Evolutionary conservation across 2,113 vertebrate species (phyloP).

Genomic region (Silurus meridionalis): DNA sequence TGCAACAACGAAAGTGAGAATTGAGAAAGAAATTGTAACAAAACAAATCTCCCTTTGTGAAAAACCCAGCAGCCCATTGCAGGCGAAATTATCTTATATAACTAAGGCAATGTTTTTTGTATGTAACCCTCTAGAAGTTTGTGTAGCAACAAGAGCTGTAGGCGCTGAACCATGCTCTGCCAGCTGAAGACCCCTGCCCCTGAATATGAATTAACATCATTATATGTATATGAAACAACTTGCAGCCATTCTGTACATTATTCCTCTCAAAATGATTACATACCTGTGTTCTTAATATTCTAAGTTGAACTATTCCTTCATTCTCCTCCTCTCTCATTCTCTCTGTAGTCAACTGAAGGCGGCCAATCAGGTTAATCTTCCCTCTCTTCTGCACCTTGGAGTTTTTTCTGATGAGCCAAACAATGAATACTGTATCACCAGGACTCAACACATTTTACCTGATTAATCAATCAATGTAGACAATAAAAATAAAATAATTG

Average conservation of each 20-base stretch:
- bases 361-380: slow-evolving; percentile 98
- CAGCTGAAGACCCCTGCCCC: neutral
- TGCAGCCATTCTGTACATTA: neutral
- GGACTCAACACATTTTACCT: neutral
- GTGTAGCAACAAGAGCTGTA: too few relatives aligned
- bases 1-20: slow-evolving; percentile 53
- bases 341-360: slow-evolving; percentile 95
- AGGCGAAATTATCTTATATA: neutral
- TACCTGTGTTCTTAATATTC: slow-evolving; percentile 98
- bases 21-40: neutral
- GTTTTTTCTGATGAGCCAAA: slow-evolving; percentile 84
- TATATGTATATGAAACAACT: too few relatives aligned
- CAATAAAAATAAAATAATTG: neutral
- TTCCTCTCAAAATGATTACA: slow-evolving; percentile 56
- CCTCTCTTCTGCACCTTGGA: slow-evolving; percentile 98
- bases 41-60: neutral
- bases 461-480: neutral
- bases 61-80: neutral
- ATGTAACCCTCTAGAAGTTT: neutral
- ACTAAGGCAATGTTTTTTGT: neutral
- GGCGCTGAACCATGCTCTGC: neutral
- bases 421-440: neutral
- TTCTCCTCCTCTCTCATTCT: slow-evolving; percentile 99
- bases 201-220: neutral
- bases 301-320: slow-evolving; percentile 96